Evolutionary conservation across 1,140 invertebrate species (phyloP), one percentile per base, ranked within the genome.

Genomic region (Zophobas morio): DNA sequence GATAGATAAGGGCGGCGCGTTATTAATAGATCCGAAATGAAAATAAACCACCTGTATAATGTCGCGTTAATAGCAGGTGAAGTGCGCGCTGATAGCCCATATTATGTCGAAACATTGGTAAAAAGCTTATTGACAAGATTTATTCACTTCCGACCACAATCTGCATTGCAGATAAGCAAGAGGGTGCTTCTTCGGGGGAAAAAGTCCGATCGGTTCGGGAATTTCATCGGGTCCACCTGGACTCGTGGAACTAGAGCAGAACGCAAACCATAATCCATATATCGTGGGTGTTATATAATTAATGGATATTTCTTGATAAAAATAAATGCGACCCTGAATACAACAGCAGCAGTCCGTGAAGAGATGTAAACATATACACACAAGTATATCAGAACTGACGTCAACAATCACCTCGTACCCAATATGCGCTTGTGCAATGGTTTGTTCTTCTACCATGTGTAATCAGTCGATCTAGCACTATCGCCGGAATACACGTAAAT

Each of bases 401-500:
- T 78, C 72, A 78, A 75, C 70, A 78, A 75, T 78, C 73, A 75
- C 77, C 77, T 78, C 63, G 77, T 71, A 75, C 77, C 73, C 51
- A 72, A 60, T 77, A 72, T 66, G 74, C 57, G 57, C 63, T 33
- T 60, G 46, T 47, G 74, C 73, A 53, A 42, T 36, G 35, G 53
- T 57, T 73, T 34, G 3, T 51, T 6, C 39, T 56, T 56, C 39
- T 49, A 3, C 56, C 60, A 66, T 42, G 5, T 66, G 60, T 42
- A 66, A 66, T 66, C 60, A 66, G 6, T 66, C 33, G 1, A 35
- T 34, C 2, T 2, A 2, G 53, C 39, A 20, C 20, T 20, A 20
- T 20, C 20, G 20, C 20, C 20, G 20, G 20, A 20, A 1, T 56
- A 56, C 54, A 63, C 20, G 20, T 20, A 42, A 63, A 6, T 8